phyloP scores from a whole-genome alignment of 2,113 vertebrate species.

The Actenoides hombroni region DNA sequence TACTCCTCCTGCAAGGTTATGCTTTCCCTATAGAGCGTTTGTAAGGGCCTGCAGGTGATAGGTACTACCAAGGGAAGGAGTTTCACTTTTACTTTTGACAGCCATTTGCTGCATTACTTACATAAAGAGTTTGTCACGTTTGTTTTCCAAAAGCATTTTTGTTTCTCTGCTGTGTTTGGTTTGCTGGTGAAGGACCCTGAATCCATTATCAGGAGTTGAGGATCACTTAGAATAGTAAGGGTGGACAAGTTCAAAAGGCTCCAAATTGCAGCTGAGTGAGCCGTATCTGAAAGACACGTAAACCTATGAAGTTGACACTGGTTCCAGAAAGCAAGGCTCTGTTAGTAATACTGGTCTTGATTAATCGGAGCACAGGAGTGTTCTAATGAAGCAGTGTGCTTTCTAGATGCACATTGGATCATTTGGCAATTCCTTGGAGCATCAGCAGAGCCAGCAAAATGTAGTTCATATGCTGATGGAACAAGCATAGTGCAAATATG shows the following conservation, averaged over 20 bases:
- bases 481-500: not conserved
- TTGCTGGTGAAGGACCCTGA: not conserved
- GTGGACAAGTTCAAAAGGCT: not conserved
- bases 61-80: not conserved
- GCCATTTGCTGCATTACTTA: not conserved
- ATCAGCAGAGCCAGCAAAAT: not conserved
- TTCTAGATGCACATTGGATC: not conserved
- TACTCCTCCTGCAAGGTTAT: not conserved
- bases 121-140: rapidly evolving
- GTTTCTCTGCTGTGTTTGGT: not conserved
- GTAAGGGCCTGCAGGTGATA: not conserved
- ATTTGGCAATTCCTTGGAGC: not conserved
- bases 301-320: not conserved
- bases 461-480: not conserved
- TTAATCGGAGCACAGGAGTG: not conserved
- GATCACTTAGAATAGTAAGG: not conserved
- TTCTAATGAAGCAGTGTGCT: not conserved
- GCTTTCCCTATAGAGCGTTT: not conserved
- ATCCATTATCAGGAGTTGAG: not conserved
- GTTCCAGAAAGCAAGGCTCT: not conserved
- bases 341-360: not conserved
- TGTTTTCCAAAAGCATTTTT: not conserved
- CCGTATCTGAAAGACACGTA: not conserved
- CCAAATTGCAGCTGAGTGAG: not conserved
- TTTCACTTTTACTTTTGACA: not conserved